Percentiles rank a stretch among this genome's conserved stretches.
Conservation (phyloP, 2,888 invertebrate species). For the Lutraria lutraria region DNA sequence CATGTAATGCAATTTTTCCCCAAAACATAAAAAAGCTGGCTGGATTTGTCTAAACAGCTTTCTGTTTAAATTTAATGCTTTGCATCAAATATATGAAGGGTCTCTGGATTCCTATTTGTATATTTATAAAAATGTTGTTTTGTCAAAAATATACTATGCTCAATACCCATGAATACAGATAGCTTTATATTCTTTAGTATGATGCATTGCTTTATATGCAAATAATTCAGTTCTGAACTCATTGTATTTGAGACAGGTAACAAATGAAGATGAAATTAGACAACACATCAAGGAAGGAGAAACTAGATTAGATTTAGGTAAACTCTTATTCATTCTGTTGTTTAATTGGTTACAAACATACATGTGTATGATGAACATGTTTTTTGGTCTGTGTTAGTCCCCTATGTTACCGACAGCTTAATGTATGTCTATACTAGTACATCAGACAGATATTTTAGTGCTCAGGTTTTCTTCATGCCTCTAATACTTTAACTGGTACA, state of each 20-base stretch:
- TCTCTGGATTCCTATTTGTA: background rate
- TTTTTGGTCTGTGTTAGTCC: background rate
- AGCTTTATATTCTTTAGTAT: too few species aligned
- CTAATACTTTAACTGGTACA: background rate
- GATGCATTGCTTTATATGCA: too few species aligned
- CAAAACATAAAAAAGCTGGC: too few species aligned
- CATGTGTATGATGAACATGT: background rate
- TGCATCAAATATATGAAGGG: background rate
- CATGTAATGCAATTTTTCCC: too few species aligned
- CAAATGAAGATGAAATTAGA: constrained; percentile 74
- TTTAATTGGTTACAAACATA: background rate
- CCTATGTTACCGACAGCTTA: background rate
- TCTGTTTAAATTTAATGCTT: background rate
- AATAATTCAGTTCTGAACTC: background rate
- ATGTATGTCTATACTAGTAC: too few species aligned
- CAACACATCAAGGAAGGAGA: constrained; percentile 81
- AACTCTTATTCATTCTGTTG: background rate
- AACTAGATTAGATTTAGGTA: constrained; percentile 81
- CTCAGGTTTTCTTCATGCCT: background rate
- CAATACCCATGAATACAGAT: background rate
- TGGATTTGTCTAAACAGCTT: background rate
- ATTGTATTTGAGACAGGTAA: background rate
- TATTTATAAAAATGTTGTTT: background rate
- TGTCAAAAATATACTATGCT: background rate
- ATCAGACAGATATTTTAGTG: background rate